Evolutionary conservation across 2,113 vertebrate species (phyloP).

Genomic region (Cercocebus atys): DNA sequence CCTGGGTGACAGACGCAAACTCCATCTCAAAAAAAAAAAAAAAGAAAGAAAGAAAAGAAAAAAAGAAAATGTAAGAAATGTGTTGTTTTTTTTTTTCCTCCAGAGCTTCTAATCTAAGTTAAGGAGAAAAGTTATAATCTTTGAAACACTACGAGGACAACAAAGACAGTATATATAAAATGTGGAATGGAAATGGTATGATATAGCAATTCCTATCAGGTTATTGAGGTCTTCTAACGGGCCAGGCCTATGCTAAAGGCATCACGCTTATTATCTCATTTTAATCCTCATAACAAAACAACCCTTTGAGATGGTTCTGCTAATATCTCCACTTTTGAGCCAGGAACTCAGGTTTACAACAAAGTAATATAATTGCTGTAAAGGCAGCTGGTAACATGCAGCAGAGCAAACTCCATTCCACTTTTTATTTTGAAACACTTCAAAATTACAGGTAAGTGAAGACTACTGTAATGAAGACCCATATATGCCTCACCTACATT

Average conservation of each 20-base stretch:
- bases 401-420: background rate
- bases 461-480: background rate
- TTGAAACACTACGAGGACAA: background rate
- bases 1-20: too few species aligned
- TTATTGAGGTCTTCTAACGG: background rate
- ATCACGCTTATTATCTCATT: background rate
- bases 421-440: conserved; percentile 2
- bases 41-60: rapidly evolving
- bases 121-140: background rate
- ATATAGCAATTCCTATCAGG: background rate
- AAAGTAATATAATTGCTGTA: background rate
- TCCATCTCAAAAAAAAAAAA: too few species aligned
- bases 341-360: background rate
- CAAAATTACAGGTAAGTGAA: conserved; percentile 5
- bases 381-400: background rate
- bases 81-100: background rate
- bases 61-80: background rate
- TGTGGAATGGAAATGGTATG: background rate
- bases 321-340: background rate
- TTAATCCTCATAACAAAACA: background rate
- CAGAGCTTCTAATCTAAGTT: conserved; percentile 24
- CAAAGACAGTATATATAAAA: background rate
- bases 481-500: background rate
- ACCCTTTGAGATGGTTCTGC: background rate
- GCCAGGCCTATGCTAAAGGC: background rate